Evolutionary conservation across 2,113 vertebrate genomes (phyloP), one percentile per base, ranked within the genome.

Genomic region (Hyaena hyaena): DNA sequence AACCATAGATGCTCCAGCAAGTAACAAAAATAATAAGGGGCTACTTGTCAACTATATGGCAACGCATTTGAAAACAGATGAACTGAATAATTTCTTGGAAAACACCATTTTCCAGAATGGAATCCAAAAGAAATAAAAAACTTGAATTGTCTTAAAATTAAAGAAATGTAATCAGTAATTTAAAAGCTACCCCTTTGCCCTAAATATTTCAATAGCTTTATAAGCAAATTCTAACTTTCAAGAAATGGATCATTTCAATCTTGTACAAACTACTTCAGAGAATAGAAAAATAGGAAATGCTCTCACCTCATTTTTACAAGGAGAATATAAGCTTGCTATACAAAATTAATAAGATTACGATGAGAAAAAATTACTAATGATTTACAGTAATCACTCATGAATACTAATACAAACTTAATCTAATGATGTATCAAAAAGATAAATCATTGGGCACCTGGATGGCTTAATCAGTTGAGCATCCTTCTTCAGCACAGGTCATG

Each of bases 91-190:
- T 66, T 82, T 80, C 83, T 92, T 55, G 19, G 48, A 58, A 87
- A 93, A 39, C 53, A 73, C 10, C 48, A 76, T 74, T 90, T 93
- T 95, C 69, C 11, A 79, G 58, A 86, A 69, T 80, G 73, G 48
- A 95, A 45, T 81, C 39, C n/a, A 93, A 95, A 86, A 90, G 28
- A 69, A 96, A 58, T 35, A 23, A 12, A 65, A 71, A 90, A 24
- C 10, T 17, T 45, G 3, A 63, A 58, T 66, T 74, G 10, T 90
- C 53, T 71, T 84, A 63, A 61, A n/a, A 50, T 89, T 24, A 69
- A 31, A 93, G 48, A 88, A 88, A 77, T 11, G 31, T 68, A 84
- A 48, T 74, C 55, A 31, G n/a, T 82, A n/a, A 82, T 82, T 88
- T 58, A 7, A 83, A 83, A 93, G 53, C 17, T 19, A 50, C 10